Base-by-base conservation (phyloP, 1,140 invertebrate species). In the Brachionus asplanchnoidis region DNA sequence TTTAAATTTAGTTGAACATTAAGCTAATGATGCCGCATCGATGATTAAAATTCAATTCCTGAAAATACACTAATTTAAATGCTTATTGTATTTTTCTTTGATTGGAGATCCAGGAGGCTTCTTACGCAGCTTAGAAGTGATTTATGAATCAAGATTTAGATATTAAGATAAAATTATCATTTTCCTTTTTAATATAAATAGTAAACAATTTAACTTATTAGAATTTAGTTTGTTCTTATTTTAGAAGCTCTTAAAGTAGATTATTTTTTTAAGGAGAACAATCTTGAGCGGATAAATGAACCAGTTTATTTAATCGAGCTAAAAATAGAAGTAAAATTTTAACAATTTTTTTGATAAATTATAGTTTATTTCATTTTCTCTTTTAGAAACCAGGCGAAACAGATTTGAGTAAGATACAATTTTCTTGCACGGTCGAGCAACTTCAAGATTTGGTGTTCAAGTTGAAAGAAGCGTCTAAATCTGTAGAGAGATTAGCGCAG, bases 381-480 rank as follows among this genome's bases (percentile, higher is more conserved):
- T 12, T 65, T 40, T 44, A 82, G 79, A 40, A 14, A 82, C 40
- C 79, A 0, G 79, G 42, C 0, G 9, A 82, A 82, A 28, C 36
- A 42, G 11, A 23, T 11, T 68, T 82, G 36, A 82, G 40, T n/a
- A 60, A 36, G 9, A 28, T 82, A 26, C 50, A 82, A 68, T 82
- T 82, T 46, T 82, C 53, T 40, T 82, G 79, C 40, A 82, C 14
- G 2, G 53, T 82, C n/a, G 79, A 82, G 26, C 79, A 82, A 26
- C 32, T 82, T 44, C 79, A 82, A 46, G 79, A 82, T 60, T 65
- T 82, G 32, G 79, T 82, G 6, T 82, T 44, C 36, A 60, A 68
- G 11, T 28, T 82, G 4, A 82, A 82, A 46, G 79, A 82, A 68
- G 79, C 79, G 36, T 44, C 79, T 40, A 82, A 82, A 68, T 82